These are phyloP conservation scores for silkworm (Bombyx mori) DNA, from an alignment of 1,140 invertebrate species.

Conservation along the genomic window DNA sequence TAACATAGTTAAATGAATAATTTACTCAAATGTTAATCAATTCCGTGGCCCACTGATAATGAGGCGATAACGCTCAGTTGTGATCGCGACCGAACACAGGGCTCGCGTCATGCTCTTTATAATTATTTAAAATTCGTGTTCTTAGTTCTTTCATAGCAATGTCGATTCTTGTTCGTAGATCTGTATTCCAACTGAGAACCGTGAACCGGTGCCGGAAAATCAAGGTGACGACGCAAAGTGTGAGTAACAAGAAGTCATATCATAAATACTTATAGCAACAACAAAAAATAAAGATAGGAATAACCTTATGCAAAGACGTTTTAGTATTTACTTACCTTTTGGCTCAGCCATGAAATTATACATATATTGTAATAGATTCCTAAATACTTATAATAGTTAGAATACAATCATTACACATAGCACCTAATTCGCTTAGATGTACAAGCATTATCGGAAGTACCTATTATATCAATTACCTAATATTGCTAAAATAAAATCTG, in stretches of 20 bases:
- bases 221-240: slow-evolving; percentile 26
- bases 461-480: too few species aligned
- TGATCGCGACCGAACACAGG: slow-evolving; percentile 16
- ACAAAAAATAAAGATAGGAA: not conserved
- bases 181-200: slow-evolving; percentile 30
- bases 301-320: not conserved
- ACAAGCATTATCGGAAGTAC: too few species aligned
- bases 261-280: not conserved
- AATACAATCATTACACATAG: too few species aligned
- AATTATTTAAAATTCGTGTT: slow-evolving; percentile 6
- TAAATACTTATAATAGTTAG: too few species aligned
- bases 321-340: too few species aligned
- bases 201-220: slow-evolving; percentile 27
- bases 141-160: slow-evolving; percentile 16
- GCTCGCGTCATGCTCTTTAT: slow-evolving; percentile 17
- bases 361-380: too few species aligned
- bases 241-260: slow-evolving; percentile 24
- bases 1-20: slow-evolving; percentile 25
- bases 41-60: slow-evolving; percentile 34
- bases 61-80: slow-evolving; percentile 43
- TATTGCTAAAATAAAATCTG: too few species aligned
- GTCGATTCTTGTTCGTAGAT: slow-evolving; percentile 40
- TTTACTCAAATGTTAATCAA: slow-evolving; percentile 37
- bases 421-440: too few species aligned
- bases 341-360: too few species aligned